A percentile compares a stretch with the other conserved stretches of the same genome.
These are phyloP conservation scores for Anarsia innoxiella DNA, from an alignment of 2,888 invertebrate genomes.

Conservation along the genomic window DNA sequence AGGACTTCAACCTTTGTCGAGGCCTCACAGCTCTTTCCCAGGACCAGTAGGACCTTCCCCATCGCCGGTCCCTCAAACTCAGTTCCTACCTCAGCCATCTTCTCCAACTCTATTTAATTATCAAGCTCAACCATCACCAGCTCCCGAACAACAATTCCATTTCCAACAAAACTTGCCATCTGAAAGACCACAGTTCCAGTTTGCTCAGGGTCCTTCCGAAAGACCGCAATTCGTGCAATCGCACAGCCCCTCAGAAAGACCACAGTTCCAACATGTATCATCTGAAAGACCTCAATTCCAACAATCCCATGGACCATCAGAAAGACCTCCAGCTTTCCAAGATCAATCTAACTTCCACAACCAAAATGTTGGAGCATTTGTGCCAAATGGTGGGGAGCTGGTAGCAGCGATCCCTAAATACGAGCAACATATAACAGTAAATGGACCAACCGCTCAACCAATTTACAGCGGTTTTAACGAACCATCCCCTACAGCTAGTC, in stretches of 20 bases:
- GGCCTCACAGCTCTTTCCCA: slow-evolving; percentile 45
- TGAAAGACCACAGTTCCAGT: slow-evolving; percentile 29
- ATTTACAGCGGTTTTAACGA: slow-evolving; percentile 42
- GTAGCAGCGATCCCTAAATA: slow-evolving; percentile 85
- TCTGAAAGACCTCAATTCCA: slow-evolving; percentile 32
- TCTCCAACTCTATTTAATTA: slow-evolving; percentile 55
- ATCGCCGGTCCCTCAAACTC: slow-evolving; percentile 45
- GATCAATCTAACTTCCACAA: slow-evolving; percentile 48
- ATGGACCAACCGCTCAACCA: slow-evolving; percentile 44
- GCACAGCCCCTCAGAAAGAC: slow-evolving; percentile 33
- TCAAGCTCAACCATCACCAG: slow-evolving; percentile 46
- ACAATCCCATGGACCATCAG: slow-evolving; percentile 47
- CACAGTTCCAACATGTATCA: slow-evolving; percentile 29
- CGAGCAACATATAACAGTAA: slow-evolving; percentile 84
- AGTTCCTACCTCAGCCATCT: slow-evolving; percentile 61
- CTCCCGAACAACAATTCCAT: slow-evolving; percentile 31
- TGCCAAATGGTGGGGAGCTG: slow-evolving; percentile 82
- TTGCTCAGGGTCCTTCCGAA: slow-evolving; percentile 33
- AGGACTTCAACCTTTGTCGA: slow-evolving; percentile 45
- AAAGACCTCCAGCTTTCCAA: slow-evolving; percentile 33
- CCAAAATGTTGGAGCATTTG: slow-evolving; percentile 63
- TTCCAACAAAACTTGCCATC: slow-evolving; percentile 39
- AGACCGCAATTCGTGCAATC: slow-evolving; percentile 35
- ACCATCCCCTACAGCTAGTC: slow-evolving; percentile 24
- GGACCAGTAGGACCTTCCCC: slow-evolving; percentile 38